Evolutionary conservation across 2,797 vertebrate genomes (phyloP).

Genomic region (Falco concolor): DNA sequence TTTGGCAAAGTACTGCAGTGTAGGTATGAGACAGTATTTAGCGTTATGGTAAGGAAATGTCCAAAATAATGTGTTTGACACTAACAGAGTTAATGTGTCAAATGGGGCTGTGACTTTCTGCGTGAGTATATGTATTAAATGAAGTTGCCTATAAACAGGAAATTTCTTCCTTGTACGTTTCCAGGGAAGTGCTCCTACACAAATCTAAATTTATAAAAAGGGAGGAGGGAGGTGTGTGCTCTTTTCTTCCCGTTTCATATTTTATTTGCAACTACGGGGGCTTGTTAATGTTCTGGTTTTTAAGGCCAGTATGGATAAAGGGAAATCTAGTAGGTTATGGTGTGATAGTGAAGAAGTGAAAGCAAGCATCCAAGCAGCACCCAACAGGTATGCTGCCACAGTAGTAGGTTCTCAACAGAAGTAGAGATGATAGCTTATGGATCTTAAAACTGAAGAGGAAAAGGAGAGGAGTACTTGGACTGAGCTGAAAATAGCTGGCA

Average conservation of each 20-base stretch:
- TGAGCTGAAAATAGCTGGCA: background rate
- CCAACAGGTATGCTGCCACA: background rate
- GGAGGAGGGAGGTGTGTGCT: background rate
- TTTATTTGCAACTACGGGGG: background rate
- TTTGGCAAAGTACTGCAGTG: too few species aligned
- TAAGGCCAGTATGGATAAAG: background rate
- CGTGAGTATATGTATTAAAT: background rate
- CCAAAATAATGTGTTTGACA: background rate
- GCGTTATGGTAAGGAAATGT: background rate
- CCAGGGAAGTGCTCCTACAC: background rate
- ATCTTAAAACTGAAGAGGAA: background rate
- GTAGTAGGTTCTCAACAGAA: background rate
- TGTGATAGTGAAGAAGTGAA: background rate
- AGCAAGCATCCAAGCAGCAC: background rate
- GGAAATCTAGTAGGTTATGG: background rate
- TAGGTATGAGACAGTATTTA: background rate
- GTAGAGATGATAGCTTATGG: fast-evolving
- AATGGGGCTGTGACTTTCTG: background rate
- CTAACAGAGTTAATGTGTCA: background rate
- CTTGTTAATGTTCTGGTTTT: background rate
- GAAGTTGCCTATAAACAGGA: background rate
- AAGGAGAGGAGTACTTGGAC: background rate
- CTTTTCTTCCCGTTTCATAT: background rate
- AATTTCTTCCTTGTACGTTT: background rate
- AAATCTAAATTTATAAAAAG: background rate